Evolutionary conservation across 2,113 vertebrate species (phyloP), one percentile per base, ranked within the genome.

Genomic region (Carollia perspicillata): DNA sequence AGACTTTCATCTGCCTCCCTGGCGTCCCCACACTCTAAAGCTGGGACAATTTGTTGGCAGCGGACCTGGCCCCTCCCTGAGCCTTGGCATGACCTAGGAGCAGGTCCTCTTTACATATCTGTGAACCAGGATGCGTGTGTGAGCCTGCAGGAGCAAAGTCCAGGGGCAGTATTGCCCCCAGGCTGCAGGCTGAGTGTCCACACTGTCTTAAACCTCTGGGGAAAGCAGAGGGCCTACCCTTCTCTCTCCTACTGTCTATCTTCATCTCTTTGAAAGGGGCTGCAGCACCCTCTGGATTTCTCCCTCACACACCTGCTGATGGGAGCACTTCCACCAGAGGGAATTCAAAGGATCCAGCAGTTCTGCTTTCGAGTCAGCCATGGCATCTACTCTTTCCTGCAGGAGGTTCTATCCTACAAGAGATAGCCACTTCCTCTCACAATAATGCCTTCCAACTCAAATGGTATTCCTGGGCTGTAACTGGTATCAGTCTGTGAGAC

Each of bases 131-230:
- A 79, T 55, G 63, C 8, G 1, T 26, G 3, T 37, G 37, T 66
- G 80, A 80, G 33, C 8, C 51, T 6, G 3, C 6, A 33, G 66
- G 69, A 55, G 68, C 71, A 20, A 68, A 72, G 35, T 37, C 40
- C 40, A 7, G 23, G 71, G 44, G 28, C 23, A 3, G 13, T 13
- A 5, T 2, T 6, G 2, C 9, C 23, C 35, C 0, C 13, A 47
- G 47, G 68, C 55, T 60, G n/a, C 20, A 53, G 77, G n/a, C 58
- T 18, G 30, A 51, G 47, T 3, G 13, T 6, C 58, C 30, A 18
- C 53, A 6, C 6, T 23, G n/a, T 12, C 30, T 47, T 22, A 11
- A 20, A n/a, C n/a, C 71, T 20, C 28, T 4, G 14, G 33, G 81
- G 53, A 89, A 81, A 85, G 51, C 42, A 20, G 68, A 40, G 4